Evolutionary conservation across 1,140 invertebrate genomes (phyloP), one percentile per base, ranked within the genome.

Genomic region (Pentalonia nigronervosa): DNA sequence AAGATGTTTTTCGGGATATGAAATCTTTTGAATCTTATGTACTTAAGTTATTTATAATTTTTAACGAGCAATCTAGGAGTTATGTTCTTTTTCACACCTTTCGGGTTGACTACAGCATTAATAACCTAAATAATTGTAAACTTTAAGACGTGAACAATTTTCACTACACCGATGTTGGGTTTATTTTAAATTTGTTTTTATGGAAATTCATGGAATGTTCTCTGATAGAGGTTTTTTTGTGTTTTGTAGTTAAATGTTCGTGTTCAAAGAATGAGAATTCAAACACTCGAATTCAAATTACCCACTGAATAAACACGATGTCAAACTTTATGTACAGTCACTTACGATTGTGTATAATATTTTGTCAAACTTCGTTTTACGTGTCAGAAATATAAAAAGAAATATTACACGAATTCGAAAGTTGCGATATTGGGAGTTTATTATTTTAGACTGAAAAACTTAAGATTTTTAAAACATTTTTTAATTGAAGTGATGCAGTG

Each of bases 171-270:
- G 30, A 88, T 34, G 47, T 47, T 86, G 14, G 25, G 4, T n/a
- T 86, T 88, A 88, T 48, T 87, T 47, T 88, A 48, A 21, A 50
- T 20, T 88, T 21, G 47, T 50, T 88, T 88, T 88, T 47, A 48
- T 30, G 4, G 45, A 34, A n/a, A 17, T 50, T 17, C 45, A 17
- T 21, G 86, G n/a, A 88, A 48, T 88, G 86, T 34, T 7, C 17
- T 84, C n/a, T 84, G 20, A 3, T n/a, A n/a, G 6, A 48, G 47
- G n/a, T 50, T 84, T 87, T n/a, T n/a, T 34, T 21, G 30, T 86
- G 25, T 50, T 86, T 48, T 3, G 30, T 50, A 50, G 21, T 88
- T 87, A n/a, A 50, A 87, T 87, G 47, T 87, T 50, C 23, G 0
- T 34, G 47, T 87, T 88, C 11, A 88, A 14, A 8, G 47, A 47